Base-by-base conservation (phyloP, 1,140 invertebrate genomes). In the Potamilus streckersoni region DNA sequence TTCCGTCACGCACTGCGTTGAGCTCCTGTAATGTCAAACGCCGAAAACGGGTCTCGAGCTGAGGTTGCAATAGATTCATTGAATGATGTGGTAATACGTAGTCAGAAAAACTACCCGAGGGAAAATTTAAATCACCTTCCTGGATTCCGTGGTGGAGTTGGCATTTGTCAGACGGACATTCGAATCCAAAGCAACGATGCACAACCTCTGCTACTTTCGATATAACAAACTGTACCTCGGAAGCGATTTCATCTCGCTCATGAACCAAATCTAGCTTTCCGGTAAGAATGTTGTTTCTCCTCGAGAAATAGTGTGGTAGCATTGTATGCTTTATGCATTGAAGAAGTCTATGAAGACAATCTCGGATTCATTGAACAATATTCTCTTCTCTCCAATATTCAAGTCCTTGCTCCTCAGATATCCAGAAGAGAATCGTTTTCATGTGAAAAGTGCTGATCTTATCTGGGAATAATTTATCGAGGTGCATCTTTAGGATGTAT, bases 351-450 rank as follows among this genome's bases (percentile, higher is more conserved):
- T 64, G 20, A 20, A 64, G 31, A 23, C 63, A 64, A 5, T 5
- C 31, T 64, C 31, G 20, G 20, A 64, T 23, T 11, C 63, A 64
- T 15, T 15, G 20, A 15, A 64, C 0, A 16, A 64, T 16, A 20
- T 64, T 64, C 15, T 64, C 63, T 23, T 19, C 20, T 16, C 2
- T 16, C 63, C 63, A 64, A 20, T 27, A 27, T 15, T 20, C 20
- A 64, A 64, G 63, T 23, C 63, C 63, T n/a, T 64, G 20, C 20
- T n/a, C 63, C 31, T 64, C 63, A 15, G 63, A 64, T 23, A 64
- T n/a, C 63, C 17, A 64, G 5, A 64, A 64, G 3, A 64, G 20
- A 64, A 23, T 64, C 15, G 63, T 64, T 23, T 64, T 64, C 63
- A 64, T 64, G 63, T 64, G 17, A 23, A 27, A 64, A 5, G 63